Conservation (phyloP, 2,113 vertebrate genomes). For the Xyrauchen texanus region DNA sequence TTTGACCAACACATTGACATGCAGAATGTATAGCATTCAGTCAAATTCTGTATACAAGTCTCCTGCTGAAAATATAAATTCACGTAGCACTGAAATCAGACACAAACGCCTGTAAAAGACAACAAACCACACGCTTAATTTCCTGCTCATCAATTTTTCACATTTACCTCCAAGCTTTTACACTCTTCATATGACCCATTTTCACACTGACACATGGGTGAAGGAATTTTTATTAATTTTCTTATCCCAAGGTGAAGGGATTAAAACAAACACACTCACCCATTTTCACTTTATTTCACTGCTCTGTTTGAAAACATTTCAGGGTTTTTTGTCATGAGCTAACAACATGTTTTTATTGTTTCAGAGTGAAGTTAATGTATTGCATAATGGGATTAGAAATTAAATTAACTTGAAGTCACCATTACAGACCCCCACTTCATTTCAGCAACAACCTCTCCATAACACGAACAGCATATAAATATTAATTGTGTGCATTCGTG, state of each 20-base stretch:
- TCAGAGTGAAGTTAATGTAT: background rate
- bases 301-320: background rate
- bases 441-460: background rate
- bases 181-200: slow-evolving; percentile 33
- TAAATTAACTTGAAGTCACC: background rate
- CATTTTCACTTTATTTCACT: no score
- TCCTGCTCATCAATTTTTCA: slow-evolving; percentile 67
- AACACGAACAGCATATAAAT: background rate
- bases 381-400: background rate
- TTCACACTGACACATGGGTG: slow-evolving; percentile 10
- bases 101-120: slow-evolving; percentile 42
- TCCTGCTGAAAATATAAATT: slow-evolving; percentile 28
- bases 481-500: slow-evolving; percentile 31
- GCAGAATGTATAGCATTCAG: no score
- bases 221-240: background rate
- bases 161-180: slow-evolving; percentile 52
- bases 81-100: background rate
- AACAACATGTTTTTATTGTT: slow-evolving; percentile 2
- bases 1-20: background rate
- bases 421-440: background rate
- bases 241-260: background rate
- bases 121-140: slow-evolving; percentile 59
- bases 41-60: background rate
- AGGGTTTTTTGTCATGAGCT: slow-evolving; percentile 6
- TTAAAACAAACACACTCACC: slow-evolving; percentile 6